Evolutionary conservation across 2,888 invertebrate genomes (phyloP), one percentile per base, ranked within the genome.

Genomic region (Mystacides longicornis): DNA sequence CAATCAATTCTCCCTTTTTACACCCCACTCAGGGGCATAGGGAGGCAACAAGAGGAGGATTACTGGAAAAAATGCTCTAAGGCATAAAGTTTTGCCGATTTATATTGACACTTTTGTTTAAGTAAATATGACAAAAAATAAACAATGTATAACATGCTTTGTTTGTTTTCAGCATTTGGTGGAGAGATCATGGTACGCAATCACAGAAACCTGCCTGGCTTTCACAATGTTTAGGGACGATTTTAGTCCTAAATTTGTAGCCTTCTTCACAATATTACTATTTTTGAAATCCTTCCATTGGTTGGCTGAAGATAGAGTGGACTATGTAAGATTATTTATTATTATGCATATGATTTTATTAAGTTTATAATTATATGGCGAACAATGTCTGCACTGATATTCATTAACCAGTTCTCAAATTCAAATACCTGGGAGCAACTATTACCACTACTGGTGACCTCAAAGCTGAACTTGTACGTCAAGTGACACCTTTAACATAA

Each of bases 281-380:
- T 98, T 99, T 71, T 77, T 99, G 23, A 99, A 98, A 78, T 94
- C 96, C 70, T 99, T 99, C 79, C 99, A 99, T 77, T 99, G 99
- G 99, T 78, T 99, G 42, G 95, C 95, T 18, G 99, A 99, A 74
- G 99, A 99, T 69, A 82, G 99, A 68, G 96, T 99, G 31, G 99
- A 99, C 74, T 98, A 92, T 82, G 96, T 95, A 79, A 89, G 93
- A 83, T 43, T 27, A 27, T 27, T 27, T 27, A 7, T 5, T 27
- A 27, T 27, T n/a, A n/a, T n/a, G n/a, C n/a, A n/a, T n/a, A n/a
- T n/a, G n/a, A n/a, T n/a, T n/a, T n/a, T n/a, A n/a, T n/a, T n/a
- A n/a, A n/a, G n/a, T n/a, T n/a, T n/a, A n/a, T n/a, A n/a, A n/a
- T n/a, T n/a, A n/a, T n/a, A n/a, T n/a, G n/a, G n/a, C n/a, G n/a